Conservation (phyloP, 2,113 vertebrate genomes). For the Rhea pennata region DNA sequence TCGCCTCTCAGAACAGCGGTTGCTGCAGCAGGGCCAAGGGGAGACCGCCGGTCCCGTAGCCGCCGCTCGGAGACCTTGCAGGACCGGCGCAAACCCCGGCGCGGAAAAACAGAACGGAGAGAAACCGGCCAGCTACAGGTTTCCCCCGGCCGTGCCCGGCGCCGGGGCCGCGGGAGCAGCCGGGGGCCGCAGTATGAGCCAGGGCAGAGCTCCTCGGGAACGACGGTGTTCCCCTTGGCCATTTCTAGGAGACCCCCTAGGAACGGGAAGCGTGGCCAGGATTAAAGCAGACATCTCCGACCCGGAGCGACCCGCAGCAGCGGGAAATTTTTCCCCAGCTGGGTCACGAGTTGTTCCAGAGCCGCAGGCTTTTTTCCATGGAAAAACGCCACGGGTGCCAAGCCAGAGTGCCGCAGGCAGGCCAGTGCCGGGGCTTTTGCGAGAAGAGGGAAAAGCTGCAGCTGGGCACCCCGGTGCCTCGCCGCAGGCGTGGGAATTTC, state of each 20-base stretch:
- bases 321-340: neutral
- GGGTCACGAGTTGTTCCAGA: neutral
- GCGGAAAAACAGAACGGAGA: too few species aligned
- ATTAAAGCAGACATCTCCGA: neutral
- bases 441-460: too few species aligned
- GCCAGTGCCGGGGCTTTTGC: too few species aligned
- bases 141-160: too few species aligned
- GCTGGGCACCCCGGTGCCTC: too few species aligned
- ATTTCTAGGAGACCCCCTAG: slow-evolving; percentile 54
- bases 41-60: slow-evolving; percentile 58
- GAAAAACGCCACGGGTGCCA: neutral
- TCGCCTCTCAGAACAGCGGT: slow-evolving; percentile 24
- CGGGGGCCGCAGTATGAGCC: neutral
- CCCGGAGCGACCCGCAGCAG: fast-evolving
- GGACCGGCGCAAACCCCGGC: neutral
- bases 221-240: slow-evolving; percentile 44
- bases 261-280: slow-evolving; percentile 26
- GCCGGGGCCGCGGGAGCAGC: neutral
- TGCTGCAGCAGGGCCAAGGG: slow-evolving; percentile 7
- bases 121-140: too few species aligned
- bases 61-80: slow-evolving; percentile 40
- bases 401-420: too few species aligned
- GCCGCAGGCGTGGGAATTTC: too few species aligned
- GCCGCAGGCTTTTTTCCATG: neutral
- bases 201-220: slow-evolving; percentile 35